Base-by-base conservation (phyloP, 2,797 vertebrate genomes). In the Brachyrhaphis roseni region DNA sequence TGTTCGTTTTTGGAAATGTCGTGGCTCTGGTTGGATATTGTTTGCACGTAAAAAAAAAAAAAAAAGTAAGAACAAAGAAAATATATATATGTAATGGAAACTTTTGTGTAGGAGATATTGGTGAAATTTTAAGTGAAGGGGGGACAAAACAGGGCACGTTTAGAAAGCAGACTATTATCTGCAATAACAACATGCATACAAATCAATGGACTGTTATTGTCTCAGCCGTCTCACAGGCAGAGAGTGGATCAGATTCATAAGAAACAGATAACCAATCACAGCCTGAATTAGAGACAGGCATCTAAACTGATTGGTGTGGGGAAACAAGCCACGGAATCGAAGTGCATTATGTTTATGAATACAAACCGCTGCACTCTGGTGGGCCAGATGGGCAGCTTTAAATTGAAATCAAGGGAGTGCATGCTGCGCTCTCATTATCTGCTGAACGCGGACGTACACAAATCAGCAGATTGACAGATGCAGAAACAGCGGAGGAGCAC, bases 181-280 rank as follows among this genome's bases (percentile, higher is more conserved):
- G 18, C 70, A 81, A 36, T 75, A 71, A 77, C 71, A 83, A 43
- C 28, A 70, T 11, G 46, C 55, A 75, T 77, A 82, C 45, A 53
- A 91, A 94, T 90, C 86, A 82, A 90, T 92, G 72, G 43, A 8
- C 46, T 10, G 51, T 81, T 86, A 88, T 92, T 85, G 84, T 74
- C 79, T 78, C 62, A 71, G 49, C 79, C 57, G 43, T 88, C 68
- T 84, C 77, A 51, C n/a, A 74, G 80, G 77, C 87, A 87, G 74
- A 68, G 8, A 76, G 75, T 73, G 83, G 84, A 87, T 88, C 83
- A 82, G 57, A 88, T 89, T 87, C 55, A 93, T 86, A 79, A 93
- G 86, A 92, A 94, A 90, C 86, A 83, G 89, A 93, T 91, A 92
- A 83, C 83, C 84, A 91, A 91, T 94, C 90, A 82, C 59, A 78